These are phyloP conservation scores for Timandra comae DNA, from an alignment of 2,888 invertebrate species.

Conservation along the genomic window DNA sequence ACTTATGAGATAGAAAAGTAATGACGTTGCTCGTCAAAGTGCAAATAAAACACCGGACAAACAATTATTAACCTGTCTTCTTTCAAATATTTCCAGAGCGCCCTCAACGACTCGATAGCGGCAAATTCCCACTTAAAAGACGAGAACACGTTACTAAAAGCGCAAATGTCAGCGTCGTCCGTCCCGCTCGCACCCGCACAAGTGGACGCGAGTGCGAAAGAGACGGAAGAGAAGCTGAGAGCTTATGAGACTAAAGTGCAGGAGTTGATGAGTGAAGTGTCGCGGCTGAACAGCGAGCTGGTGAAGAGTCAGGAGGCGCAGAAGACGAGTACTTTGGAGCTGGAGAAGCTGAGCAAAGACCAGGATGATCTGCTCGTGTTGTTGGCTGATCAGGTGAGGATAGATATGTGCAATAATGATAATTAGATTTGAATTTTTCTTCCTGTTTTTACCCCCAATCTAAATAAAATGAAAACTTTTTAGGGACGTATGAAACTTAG, in stretches of 20 bases:
- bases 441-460: too few species aligned
- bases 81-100: constrained; percentile 46
- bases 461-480: too few species aligned
- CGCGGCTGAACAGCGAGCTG: constrained; percentile 29
- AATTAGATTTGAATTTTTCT: not conserved
- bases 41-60: too few species aligned
- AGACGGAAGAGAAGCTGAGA: constrained; percentile 11
- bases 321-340: constrained; percentile 48
- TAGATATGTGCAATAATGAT: not conserved
- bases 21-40: too few species aligned
- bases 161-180: constrained; percentile 76
- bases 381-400: constrained; percentile 88
- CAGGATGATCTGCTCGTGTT: constrained; percentile 95
- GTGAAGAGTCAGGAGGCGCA: constrained; percentile 29
- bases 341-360: constrained; percentile 86
- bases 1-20: too few species aligned
- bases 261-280: constrained; percentile 31
- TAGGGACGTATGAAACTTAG: too few species aligned
- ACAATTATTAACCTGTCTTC: too few species aligned
- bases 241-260: constrained; percentile 31
- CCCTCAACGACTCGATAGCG: constrained; percentile 80
- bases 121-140: constrained; percentile 86
- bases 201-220: constrained; percentile 3
- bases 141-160: constrained; percentile 90
- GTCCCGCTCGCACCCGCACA: constrained; percentile 3